phyloP scores from a whole-genome alignment of 2,888 invertebrate genomes.

The Pseudoips prasinana region DNA sequence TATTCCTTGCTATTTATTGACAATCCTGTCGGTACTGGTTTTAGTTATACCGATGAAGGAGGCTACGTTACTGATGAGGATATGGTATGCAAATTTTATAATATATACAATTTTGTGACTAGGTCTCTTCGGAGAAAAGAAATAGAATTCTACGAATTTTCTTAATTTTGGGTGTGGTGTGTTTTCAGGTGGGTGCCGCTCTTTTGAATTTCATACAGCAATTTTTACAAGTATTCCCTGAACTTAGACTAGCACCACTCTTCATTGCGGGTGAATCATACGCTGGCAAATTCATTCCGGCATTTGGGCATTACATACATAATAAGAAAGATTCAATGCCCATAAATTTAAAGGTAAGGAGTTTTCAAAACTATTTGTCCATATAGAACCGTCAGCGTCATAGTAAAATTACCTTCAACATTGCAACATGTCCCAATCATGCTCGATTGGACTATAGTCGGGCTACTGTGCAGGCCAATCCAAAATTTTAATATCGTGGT shows the following conservation, averaged over 20 bases:
- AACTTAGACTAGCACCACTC: conserved; percentile 67
- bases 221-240: conserved; percentile 78
- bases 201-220: conserved; percentile 64
- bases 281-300: conserved; percentile 70
- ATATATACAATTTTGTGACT: too few relatives aligned
- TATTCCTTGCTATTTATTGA: conserved; percentile 79
- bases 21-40: conserved; percentile 81
- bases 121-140: too few relatives aligned
- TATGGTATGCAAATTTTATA: conserved; percentile 7
- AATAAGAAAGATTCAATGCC: conserved; percentile 25
- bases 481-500: too few relatives aligned
- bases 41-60: conserved; percentile 68
- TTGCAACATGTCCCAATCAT: too few relatives aligned
- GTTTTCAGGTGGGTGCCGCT: conserved; percentile 48
- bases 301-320: conserved; percentile 53
- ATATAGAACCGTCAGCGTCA: too few relatives aligned
- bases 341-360: conserved; percentile 33
- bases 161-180: too few relatives aligned
- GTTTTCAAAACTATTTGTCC: too few relatives aligned
- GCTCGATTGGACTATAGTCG: too few relatives aligned
- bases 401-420: too few relatives aligned
- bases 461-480: too few relatives aligned
- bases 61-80: conserved; percentile 9
- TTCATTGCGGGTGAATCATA: conserved; percentile 82
- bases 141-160: too few relatives aligned